phyloP scores from a whole-genome alignment of 1,140 invertebrate species.

The Leptinotarsa defecta region DNA sequence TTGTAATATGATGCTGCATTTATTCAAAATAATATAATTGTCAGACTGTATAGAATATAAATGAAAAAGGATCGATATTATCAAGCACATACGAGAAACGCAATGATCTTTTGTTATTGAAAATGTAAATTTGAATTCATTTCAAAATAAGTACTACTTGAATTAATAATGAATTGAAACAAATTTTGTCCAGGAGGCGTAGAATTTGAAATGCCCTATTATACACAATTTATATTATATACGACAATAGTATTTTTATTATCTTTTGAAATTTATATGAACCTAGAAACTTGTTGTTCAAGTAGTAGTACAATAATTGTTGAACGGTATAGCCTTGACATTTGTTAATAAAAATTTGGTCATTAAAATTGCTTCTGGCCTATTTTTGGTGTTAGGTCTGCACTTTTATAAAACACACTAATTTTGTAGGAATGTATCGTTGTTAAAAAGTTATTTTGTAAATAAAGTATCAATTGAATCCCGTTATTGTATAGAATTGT shows the following conservation, averaged over 20 bases:
- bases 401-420: constrained; percentile 36
- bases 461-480: constrained; percentile 36
- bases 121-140: not conserved
- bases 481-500: constrained; percentile 39
- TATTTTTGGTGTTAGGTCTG: constrained; percentile 39
- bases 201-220: constrained; percentile 37
- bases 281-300: constrained; percentile 45
- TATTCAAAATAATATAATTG: too few relatives aligned
- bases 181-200: constrained; percentile 41
- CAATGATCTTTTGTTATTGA: not conserved
- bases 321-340: constrained; percentile 43
- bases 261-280: constrained; percentile 48
- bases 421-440: constrained; percentile 43
- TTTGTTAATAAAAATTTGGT: constrained; percentile 37
- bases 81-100: too few relatives aligned
- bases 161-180: constrained; percentile 21
- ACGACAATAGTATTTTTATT: constrained; percentile 54
- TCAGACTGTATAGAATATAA: too few relatives aligned
- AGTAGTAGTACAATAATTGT: constrained; percentile 51
- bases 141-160: constrained; percentile 25
- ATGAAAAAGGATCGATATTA: too few relatives aligned
- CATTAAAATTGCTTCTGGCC: constrained; percentile 31
- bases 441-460: constrained; percentile 38
- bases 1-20: too few relatives aligned
- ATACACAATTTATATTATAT: constrained; percentile 47